Evolutionary conservation across 2,113 vertebrate genomes (phyloP).

Genomic region (Probosciger aterrimus): DNA sequence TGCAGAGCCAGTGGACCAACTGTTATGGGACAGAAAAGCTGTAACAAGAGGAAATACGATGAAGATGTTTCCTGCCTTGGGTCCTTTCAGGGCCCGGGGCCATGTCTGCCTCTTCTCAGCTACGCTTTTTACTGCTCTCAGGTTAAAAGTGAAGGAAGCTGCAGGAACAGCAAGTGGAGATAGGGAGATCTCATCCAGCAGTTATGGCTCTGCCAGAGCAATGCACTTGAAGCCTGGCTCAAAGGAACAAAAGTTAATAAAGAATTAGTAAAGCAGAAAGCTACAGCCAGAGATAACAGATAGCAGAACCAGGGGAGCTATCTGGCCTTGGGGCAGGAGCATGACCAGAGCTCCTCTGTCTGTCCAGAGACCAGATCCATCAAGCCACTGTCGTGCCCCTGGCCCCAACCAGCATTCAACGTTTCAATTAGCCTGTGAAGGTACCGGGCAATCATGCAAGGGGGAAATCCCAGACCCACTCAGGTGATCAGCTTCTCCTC

Average conservation of each 20-base stretch:
- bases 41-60: not conserved
- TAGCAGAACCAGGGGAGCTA: not conserved
- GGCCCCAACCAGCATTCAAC: not conserved
- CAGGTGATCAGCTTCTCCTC: constrained; percentile 11
- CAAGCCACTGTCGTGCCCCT: not conserved
- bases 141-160: not conserved
- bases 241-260: not conserved
- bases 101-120: not conserved
- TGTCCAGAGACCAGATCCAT: not conserved
- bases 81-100: not conserved
- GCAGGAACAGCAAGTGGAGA: not conserved
- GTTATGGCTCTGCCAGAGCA: not conserved
- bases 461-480: constrained; percentile 26
- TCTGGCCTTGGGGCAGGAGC: not conserved
- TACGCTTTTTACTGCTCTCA: not conserved
- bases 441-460: not conserved
- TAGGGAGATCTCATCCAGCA: not conserved
- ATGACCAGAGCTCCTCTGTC: not conserved
- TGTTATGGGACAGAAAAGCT: not conserved
- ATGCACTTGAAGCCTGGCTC: not conserved
- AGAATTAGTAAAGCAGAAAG: not conserved
- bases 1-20: not conserved
- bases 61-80: not conserved
- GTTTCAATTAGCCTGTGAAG: not conserved
- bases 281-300: not conserved